Evolutionary conservation across 2,113 vertebrate species (phyloP).

Genomic region (Athene cunicularia): DNA sequence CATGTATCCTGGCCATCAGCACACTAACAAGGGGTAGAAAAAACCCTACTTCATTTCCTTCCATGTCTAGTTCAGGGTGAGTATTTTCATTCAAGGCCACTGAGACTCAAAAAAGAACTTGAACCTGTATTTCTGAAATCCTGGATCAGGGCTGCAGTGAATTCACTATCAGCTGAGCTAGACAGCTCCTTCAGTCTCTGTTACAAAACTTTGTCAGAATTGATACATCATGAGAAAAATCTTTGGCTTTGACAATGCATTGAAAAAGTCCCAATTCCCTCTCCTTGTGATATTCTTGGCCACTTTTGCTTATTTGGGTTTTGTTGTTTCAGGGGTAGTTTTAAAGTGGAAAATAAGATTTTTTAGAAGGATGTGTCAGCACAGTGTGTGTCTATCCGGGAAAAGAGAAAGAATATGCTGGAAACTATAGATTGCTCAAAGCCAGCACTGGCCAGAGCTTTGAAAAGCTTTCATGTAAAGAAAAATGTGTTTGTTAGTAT

Average conservation of each 20-base stretch:
- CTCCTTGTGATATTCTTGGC: neutral
- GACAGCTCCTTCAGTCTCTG: neutral
- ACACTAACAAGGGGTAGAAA: neutral
- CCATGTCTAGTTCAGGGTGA: neutral
- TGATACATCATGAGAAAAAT: neutral
- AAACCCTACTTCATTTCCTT: neutral
- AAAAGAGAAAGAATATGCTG: constrained; percentile 13
- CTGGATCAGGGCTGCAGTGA: neutral
- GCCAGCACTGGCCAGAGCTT: neutral
- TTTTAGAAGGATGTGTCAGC: neutral
- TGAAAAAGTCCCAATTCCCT: neutral
- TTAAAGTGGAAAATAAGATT: constrained; percentile 45
- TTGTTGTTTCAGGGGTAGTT: constrained; percentile 1
- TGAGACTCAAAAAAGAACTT: neutral
- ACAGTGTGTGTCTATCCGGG: neutral
- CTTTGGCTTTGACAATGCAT: neutral
- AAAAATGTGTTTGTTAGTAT: constrained; percentile 53
- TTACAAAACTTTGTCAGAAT: constrained; percentile 3
- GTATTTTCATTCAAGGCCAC: neutral
- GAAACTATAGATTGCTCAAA: constrained; percentile 10
- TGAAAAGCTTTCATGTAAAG: constrained; percentile 51
- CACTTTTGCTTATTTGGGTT: constrained; percentile 7
- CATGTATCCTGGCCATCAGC: neutral
- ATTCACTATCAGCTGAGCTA: neutral
- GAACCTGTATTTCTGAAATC: neutral